Percentiles rank a stretch among this genome's conserved stretches.
Evolutionary conservation across 2,113 vertebrate species (phyloP).

Genomic region (Speoplatyrhinus poulsoni): DNA sequence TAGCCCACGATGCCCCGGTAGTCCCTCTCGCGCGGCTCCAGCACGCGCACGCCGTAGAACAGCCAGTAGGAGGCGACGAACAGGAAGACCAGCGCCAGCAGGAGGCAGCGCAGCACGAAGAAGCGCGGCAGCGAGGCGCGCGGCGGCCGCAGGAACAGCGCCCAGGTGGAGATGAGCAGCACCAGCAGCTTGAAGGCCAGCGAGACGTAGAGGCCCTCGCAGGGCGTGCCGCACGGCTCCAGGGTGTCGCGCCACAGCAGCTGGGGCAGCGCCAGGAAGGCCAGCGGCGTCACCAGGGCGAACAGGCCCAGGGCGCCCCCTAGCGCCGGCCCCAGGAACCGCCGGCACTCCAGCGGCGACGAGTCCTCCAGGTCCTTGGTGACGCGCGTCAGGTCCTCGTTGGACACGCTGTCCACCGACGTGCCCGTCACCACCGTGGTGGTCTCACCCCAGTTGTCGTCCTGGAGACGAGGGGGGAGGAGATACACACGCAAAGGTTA

Average conservation of each 20-base stretch:
- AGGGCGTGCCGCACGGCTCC: conserved; percentile 86
- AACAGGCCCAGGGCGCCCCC: conserved; percentile 84
- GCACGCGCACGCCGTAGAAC: conserved; percentile 87
- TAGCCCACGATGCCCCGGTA: conserved; percentile 91
- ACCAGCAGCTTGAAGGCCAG: conserved; percentile 94
- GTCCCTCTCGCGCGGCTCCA: conserved; percentile 82
- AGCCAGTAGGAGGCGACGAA: conserved; percentile 92
- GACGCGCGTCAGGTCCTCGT: conserved; percentile 90
- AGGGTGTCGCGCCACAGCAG: conserved; percentile 86
- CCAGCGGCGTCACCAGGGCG: conserved; percentile 85
- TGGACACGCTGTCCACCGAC: conserved; percentile 92
- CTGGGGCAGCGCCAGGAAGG: conserved; percentile 90
- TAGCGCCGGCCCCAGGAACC: conserved; percentile 81
- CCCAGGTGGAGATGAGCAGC: conserved; percentile 90
- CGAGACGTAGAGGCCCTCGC: conserved; percentile 91
- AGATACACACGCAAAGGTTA: too few species aligned
- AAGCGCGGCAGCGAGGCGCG: conserved; percentile 86
- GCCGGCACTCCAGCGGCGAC: conserved; percentile 85
- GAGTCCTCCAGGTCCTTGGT: conserved; percentile 93
- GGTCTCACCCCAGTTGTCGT: conserved; percentile 95
- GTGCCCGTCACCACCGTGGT: conserved; percentile 92
- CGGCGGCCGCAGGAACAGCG: conserved; percentile 87
- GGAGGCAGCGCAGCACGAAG: conserved; percentile 86
- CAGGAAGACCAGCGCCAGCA: conserved; percentile 90
- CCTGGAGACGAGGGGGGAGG: conserved; percentile 62